These are phyloP conservation scores for Sinocyclocheilus grahami DNA, from an alignment of 2,113 vertebrate genomes.

Conservation along the genomic window DNA sequence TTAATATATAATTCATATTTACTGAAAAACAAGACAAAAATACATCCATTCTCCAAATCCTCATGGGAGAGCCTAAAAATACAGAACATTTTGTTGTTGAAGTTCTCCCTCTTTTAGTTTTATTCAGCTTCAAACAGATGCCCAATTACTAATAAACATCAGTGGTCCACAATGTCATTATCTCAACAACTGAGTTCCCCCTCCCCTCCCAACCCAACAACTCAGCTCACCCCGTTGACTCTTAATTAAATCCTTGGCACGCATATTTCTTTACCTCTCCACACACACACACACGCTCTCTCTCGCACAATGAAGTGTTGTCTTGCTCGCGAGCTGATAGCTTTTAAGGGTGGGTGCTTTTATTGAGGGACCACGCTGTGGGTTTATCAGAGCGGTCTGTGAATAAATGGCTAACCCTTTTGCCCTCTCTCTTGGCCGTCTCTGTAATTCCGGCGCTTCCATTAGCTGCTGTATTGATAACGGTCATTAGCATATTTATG, in stretches of 20 bases:
- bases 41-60: not conserved
- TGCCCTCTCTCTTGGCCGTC: conserved; percentile 79
- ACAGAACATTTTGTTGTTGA: not conserved
- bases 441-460: conserved; percentile 85
- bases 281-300: conserved; percentile 24
- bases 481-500: conserved; percentile 99
- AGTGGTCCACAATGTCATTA: conserved; percentile 7
- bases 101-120: not conserved
- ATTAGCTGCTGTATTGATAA: conserved; percentile 92
- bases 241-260: conserved; percentile 61
- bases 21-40: not conserved
- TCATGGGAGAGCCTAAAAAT: not conserved
- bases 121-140: conserved; percentile 16
- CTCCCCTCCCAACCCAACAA: not conserved
- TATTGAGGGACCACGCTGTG: conserved; percentile 65
- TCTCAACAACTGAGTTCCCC: conserved; percentile 32
- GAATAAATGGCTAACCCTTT: conserved; percentile 84
- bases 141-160: conserved; percentile 33
- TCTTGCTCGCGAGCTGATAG: conserved; percentile 21
- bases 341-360: conserved; percentile 63
- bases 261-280: conserved; percentile 44
- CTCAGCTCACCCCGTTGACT: conserved; percentile 39
- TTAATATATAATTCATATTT: not conserved
- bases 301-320: conserved; percentile 70
- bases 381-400: conserved; percentile 79